phyloP scores from a whole-genome alignment of 2,113 vertebrate species.

The Heterotilapia buettikoferi region DNA sequence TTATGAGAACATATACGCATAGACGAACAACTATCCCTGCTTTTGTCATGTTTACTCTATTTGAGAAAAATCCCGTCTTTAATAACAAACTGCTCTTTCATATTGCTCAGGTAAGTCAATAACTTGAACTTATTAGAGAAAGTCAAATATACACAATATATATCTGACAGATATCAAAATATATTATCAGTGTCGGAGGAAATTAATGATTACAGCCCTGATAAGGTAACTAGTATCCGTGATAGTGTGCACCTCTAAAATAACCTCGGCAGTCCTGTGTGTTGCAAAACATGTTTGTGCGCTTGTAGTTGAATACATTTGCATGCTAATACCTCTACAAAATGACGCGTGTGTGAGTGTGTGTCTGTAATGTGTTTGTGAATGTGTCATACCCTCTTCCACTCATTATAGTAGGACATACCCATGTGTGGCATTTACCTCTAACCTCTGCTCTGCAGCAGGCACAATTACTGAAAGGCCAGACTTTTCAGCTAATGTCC shows the following conservation, averaged over 20 bases:
- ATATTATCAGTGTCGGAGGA: slow-evolving; percentile 28
- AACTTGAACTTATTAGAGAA: slow-evolving; percentile 19
- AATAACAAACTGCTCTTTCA: slow-evolving; percentile 2
- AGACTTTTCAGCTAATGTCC: slow-evolving; percentile 51
- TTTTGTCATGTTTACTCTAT: neutral
- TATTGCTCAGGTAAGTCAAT: slow-evolving; percentile 3
- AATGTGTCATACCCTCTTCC: slow-evolving; percentile 10
- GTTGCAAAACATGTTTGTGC: neutral
- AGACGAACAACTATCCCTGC: neutral
- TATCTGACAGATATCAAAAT: slow-evolving; percentile 9
- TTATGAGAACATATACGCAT: neutral
- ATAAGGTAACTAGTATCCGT: slow-evolving; percentile 2
- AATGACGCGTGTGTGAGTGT: neutral
- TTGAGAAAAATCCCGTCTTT: neutral
- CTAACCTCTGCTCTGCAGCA: slow-evolving; percentile 58
- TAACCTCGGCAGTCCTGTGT: neutral
- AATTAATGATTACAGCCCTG: slow-evolving; percentile 35
- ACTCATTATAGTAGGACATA: slow-evolving; percentile 59
- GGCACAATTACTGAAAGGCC: slow-evolving; percentile 69
- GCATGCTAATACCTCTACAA: neutral
- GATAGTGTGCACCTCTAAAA: neutral
- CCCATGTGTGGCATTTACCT: slow-evolving; percentile 67
- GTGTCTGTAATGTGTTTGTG: neutral
- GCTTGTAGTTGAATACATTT: slow-evolving; percentile 2
- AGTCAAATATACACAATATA: neutral